A percentile compares a stretch with the other conserved stretches of the same genome.
These are phyloP conservation scores for Brachyrhaphis roseni DNA, from an alignment of 2,797 vertebrate species.

Conservation along the genomic window DNA sequence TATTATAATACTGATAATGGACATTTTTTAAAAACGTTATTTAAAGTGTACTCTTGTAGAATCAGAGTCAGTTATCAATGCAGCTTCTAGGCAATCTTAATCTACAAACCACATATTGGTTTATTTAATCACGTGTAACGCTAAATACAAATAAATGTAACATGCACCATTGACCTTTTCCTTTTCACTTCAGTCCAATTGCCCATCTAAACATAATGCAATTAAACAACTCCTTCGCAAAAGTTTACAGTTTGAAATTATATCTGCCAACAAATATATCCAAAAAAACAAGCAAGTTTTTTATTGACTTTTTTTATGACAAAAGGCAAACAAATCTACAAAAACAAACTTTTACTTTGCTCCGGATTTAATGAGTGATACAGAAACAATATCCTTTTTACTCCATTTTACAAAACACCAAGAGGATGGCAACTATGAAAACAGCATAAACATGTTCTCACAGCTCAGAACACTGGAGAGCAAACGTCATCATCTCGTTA, in stretches of 20 bases:
- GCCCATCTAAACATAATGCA: background rate
- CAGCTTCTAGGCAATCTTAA: background rate
- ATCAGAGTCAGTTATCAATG: background rate
- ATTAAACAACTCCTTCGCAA: background rate
- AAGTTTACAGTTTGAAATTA: background rate
- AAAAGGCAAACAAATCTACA: slow-evolving; percentile 18
- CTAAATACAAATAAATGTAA: background rate
- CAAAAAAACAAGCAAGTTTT: background rate
- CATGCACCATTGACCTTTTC: background rate
- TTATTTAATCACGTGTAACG: background rate
- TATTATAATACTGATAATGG: background rate
- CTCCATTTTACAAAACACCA: slow-evolving; percentile 67
- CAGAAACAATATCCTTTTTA: slow-evolving; percentile 57
- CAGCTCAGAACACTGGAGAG: slow-evolving; percentile 51
- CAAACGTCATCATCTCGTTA: slow-evolving; percentile 57
- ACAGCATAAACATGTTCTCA: slow-evolving; percentile 60
- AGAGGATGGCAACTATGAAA: slow-evolving; percentile 46
- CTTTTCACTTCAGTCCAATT: background rate
- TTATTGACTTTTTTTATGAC: background rate
- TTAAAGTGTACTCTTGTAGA: background rate
- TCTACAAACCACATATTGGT: background rate
- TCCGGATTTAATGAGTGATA: slow-evolving; percentile 72
- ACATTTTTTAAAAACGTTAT: too few species aligned
- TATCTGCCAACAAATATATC: background rate
- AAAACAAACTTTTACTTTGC: slow-evolving; percentile 58